A percentile compares a stretch with the other conserved stretches of the same genome.
Evolutionary conservation across 2,113 vertebrate species (phyloP).

Genomic region (Bungarus multicinctus): DNA sequence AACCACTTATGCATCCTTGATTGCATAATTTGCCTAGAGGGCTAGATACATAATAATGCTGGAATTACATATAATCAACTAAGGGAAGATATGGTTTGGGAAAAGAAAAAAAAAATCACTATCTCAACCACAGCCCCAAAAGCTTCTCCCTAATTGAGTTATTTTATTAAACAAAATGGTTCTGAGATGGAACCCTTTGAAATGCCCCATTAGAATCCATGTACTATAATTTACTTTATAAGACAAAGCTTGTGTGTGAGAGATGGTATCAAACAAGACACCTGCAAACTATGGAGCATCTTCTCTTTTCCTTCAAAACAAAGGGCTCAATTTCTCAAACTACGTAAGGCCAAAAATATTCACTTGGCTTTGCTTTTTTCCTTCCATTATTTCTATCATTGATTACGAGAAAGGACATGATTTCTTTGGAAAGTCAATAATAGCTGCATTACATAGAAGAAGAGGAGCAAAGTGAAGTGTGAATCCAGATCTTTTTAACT

Average conservation of each 20-base stretch:
- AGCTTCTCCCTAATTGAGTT: conserved; percentile 66
- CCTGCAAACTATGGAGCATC: conserved; percentile 5
- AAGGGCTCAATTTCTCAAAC: neutral
- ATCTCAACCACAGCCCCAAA: conserved; percentile 62
- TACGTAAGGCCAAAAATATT: neutral
- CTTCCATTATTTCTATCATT: neutral
- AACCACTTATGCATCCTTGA: conserved; percentile 58
- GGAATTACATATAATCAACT: conserved; percentile 65
- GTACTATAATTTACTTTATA: conserved; percentile 57
- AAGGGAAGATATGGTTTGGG: conserved; percentile 63
- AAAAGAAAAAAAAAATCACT: conserved; percentile 64
- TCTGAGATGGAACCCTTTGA: conserved; percentile 64
- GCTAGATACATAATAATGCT: conserved; percentile 61
- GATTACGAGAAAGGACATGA: conserved; percentile 18
- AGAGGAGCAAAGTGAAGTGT: neutral
- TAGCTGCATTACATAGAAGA: neutral
- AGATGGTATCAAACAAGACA: conserved; percentile 36
- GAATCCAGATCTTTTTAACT: neutral
- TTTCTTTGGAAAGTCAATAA: conserved; percentile 21
- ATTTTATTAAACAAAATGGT: conserved; percentile 69
- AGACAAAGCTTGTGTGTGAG: conserved; percentile 49
- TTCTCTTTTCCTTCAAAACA: neutral
- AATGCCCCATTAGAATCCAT: conserved; percentile 57
- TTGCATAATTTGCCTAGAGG: conserved; percentile 69
- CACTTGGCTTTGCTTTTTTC: neutral